phyloP scores from a whole-genome alignment of 2,888 invertebrate species.

The Spodoptera exigua region DNA sequence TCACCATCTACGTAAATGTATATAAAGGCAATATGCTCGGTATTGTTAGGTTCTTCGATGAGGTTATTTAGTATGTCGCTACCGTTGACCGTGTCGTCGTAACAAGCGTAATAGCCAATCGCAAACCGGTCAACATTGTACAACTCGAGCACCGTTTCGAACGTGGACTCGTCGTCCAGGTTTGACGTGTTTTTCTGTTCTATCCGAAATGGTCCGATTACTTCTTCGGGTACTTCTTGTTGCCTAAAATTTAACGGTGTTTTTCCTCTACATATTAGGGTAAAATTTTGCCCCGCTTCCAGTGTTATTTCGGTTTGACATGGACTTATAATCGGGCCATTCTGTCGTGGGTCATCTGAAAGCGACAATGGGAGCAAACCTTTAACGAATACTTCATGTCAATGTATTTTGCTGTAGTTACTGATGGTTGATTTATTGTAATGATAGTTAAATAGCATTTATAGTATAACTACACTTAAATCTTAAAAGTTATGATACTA shows the following conservation, averaged over 20 bases:
- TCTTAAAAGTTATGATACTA: no score
- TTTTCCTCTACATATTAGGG: constrained; percentile 76
- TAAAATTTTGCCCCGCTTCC: constrained; percentile 80
- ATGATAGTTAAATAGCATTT: no score
- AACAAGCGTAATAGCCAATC: constrained; percentile 89
- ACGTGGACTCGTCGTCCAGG: constrained; percentile 70
- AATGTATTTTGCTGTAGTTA: not conserved
- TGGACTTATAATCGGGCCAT: constrained; percentile 77
- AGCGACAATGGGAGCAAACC: constrained; percentile 63
- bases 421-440: no score
- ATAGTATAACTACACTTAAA: no score
- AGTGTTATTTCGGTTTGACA: constrained; percentile 76
- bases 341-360: constrained; percentile 78
- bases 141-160: constrained; percentile 83
- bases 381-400: constrained; percentile 11
- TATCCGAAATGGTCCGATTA: constrained; percentile 63
- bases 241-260: constrained; percentile 73
- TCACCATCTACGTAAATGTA: constrained; percentile 86
- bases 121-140: constrained; percentile 79
- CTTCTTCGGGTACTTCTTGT: constrained; percentile 78
- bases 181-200: constrained; percentile 33
- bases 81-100: constrained; percentile 77
- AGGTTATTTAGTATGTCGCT: constrained; percentile 69
- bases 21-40: constrained; percentile 76
- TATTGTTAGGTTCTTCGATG: constrained; percentile 76